Conservation (phyloP, 2,113 vertebrate species). For the Ptilorrhoa leucosticta region DNA sequence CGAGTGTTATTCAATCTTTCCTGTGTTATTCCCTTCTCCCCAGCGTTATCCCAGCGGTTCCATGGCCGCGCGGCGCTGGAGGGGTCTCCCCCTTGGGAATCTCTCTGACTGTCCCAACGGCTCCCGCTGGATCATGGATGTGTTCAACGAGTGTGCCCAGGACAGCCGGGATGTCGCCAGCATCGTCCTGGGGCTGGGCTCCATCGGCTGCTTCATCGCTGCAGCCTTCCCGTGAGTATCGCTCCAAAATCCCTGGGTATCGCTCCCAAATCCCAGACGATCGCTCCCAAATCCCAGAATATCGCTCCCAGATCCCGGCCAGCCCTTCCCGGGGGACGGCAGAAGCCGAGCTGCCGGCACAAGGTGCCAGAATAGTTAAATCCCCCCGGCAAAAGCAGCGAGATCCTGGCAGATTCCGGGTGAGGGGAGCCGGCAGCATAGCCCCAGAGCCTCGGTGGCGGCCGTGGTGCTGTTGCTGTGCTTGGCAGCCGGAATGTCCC, state of each 20-base stretch:
- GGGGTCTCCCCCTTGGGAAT: slow-evolving; percentile 21
- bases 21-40: background rate
- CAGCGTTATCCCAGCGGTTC: background rate
- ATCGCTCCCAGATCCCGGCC: background rate
- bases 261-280: background rate
- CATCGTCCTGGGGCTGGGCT: slow-evolving; percentile 83
- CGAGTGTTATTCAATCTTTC: fast-evolving
- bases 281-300: slow-evolving; percentile 71
- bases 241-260: fast-evolving
- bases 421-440: background rate
- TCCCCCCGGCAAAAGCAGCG: fast-evolving
- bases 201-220: slow-evolving; percentile 86
- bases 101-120: slow-evolving; percentile 85
- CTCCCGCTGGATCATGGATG: slow-evolving; percentile 81
- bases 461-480: background rate
- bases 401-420: background rate
- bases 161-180: slow-evolving; percentile 85
- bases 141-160: slow-evolving; percentile 83
- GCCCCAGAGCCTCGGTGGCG: background rate
- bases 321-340: background rate
- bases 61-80: background rate
- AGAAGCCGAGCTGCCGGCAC: fast-evolving
- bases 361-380: fast-evolving
- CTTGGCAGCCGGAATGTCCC: background rate
- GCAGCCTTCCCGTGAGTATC: slow-evolving; percentile 89